phyloP scores from a whole-genome alignment of 2,888 invertebrate species.

The Cryptosula pallasiana region DNA sequence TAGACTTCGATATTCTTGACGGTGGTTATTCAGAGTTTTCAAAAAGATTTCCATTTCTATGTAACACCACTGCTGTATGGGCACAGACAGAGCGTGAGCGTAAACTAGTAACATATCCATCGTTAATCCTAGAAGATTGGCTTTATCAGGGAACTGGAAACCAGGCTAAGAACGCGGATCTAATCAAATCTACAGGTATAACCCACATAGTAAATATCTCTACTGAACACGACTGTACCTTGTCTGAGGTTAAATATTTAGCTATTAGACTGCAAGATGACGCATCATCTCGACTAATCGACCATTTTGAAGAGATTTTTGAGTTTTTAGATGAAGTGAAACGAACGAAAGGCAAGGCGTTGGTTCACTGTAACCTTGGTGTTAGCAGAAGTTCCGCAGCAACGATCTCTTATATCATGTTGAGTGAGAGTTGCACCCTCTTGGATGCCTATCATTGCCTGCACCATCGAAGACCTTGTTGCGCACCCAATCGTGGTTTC shows the following conservation, averaged over 20 bases:
- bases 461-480: slow-evolving; percentile 34
- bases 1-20: slow-evolving; percentile 33
- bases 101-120: slow-evolving; percentile 38
- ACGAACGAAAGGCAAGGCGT: slow-evolving; percentile 32
- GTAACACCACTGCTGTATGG: slow-evolving; percentile 28
- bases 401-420: slow-evolving; percentile 37
- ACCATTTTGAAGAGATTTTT: slow-evolving; percentile 27
- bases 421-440: slow-evolving; percentile 31
- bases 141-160: slow-evolving; percentile 43
- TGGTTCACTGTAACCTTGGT: slow-evolving; percentile 43
- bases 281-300: slow-evolving; percentile 24
- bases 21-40: slow-evolving; percentile 35
- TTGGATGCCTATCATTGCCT: slow-evolving; percentile 36
- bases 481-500: slow-evolving; percentile 35
- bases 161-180: slow-evolving; percentile 37
- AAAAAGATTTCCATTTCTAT: slow-evolving; percentile 34
- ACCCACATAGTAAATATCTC: slow-evolving; percentile 40
- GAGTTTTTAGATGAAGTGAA: slow-evolving; percentile 28
- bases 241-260: slow-evolving; percentile 29
- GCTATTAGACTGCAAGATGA: slow-evolving; percentile 29
- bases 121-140: slow-evolving; percentile 37
- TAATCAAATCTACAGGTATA: slow-evolving; percentile 35
- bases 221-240: background rate
- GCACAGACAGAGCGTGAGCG: slow-evolving; percentile 28
- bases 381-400: slow-evolving; percentile 37